Evolutionary conservation across 2,888 invertebrate species (phyloP).

Genomic region (Apotomis betuletana): DNA sequence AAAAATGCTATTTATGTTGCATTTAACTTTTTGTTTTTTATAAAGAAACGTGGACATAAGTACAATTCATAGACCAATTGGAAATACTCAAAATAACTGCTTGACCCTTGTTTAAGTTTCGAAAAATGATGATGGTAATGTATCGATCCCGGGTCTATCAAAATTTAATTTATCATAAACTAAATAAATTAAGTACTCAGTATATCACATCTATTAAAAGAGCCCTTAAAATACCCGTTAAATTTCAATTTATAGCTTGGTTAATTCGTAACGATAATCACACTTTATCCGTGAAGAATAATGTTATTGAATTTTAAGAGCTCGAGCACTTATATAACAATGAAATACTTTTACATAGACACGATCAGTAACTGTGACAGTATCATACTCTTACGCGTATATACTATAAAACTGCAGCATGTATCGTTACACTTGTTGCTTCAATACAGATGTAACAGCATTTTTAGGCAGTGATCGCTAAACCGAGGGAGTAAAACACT

Average conservation of each 20-base stretch:
- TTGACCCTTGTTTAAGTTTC: too few relatives aligned
- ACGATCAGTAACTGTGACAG: conserved; percentile 2
- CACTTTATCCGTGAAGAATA: not conserved
- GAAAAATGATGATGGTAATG: not conserved
- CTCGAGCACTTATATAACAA: not conserved
- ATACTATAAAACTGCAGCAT: not conserved
- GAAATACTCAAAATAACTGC: too few relatives aligned
- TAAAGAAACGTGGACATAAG: too few relatives aligned
- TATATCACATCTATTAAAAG: conserved; percentile 1
- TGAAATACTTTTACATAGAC: not conserved
- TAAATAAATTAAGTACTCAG: not conserved
- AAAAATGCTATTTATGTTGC: too few relatives aligned
- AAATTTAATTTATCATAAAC: not conserved
- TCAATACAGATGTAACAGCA: too few relatives aligned
- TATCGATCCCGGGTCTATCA: not conserved
- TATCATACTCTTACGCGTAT: not conserved
- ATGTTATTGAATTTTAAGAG: conserved; percentile 4
- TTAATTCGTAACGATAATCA: not conserved
- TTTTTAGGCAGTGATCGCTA: too few relatives aligned
- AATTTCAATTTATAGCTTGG: not conserved
- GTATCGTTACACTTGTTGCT: too few relatives aligned
- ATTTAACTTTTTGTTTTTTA: too few relatives aligned
- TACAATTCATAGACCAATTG: too few relatives aligned
- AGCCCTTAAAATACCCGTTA: conserved; percentile 5
- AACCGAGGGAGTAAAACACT: not conserved